These are phyloP conservation scores for Petrolisthes cinctipes DNA, from an alignment of 2,888 invertebrate species.

Conservation along the genomic window DNA sequence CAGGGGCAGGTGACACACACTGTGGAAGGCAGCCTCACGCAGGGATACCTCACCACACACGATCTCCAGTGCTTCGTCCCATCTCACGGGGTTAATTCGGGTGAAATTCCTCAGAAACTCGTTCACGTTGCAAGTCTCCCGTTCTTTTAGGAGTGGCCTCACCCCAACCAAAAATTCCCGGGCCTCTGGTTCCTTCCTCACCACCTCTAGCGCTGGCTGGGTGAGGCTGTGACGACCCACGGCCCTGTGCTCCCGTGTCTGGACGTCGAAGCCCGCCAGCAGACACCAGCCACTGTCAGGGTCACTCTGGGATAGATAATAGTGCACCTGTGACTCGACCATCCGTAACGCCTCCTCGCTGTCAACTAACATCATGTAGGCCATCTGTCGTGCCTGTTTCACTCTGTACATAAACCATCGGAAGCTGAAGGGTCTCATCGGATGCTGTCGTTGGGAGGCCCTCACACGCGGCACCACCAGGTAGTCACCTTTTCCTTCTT, in stretches of 20 bases:
- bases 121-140: background rate
- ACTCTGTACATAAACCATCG: background rate
- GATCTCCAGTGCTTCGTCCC: constrained; percentile 26
- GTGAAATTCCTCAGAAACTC: constrained; percentile 30
- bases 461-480: constrained; percentile 28
- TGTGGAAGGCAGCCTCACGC: constrained; percentile 9
- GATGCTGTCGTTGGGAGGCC: background rate
- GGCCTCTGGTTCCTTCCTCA: constrained; percentile 4
- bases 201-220: background rate
- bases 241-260: constrained; percentile 19
- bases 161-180: constrained; percentile 23
- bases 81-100: constrained; percentile 15
- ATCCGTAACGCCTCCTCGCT: background rate
- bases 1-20: constrained; percentile 26
- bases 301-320: background rate
- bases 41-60: constrained; percentile 3
- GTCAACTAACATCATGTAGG: constrained; percentile 16
- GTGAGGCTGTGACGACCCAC: background rate
- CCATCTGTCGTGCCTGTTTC: background rate
- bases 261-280: constrained; percentile 27
- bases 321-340: background rate
- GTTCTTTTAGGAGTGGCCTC: constrained; percentile 9
- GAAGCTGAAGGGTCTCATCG: background rate
- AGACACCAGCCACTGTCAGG: constrained; percentile 7
- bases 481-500: background rate